phyloP scores from a whole-genome alignment of 2,797 vertebrate species.

The Tenualosa thibaudeaui region DNA sequence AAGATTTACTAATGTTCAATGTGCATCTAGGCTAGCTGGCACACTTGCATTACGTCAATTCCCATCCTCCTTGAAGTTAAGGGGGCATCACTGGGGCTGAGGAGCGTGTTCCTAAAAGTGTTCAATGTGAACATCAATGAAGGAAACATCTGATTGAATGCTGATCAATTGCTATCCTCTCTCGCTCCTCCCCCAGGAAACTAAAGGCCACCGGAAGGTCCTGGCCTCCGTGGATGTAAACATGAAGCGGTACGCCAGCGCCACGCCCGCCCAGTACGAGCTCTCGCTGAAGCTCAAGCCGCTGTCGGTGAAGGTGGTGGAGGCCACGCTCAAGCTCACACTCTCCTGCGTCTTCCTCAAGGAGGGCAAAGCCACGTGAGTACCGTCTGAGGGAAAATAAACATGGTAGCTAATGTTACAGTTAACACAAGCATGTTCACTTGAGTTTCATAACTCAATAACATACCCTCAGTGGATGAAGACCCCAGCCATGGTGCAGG shows the following conservation, averaged over 20 bases:
- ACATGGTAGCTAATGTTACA: neutral
- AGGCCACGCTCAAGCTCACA: conserved; percentile 81
- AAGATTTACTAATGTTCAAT: no score
- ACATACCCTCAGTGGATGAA: neutral
- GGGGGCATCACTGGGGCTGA: no score
- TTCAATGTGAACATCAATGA: neutral
- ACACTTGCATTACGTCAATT: neutral
- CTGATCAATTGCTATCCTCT: neutral
- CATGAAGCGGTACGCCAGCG: conserved; percentile 81
- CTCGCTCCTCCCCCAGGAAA: conserved; percentile 73
- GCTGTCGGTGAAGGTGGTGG: conserved; percentile 86
- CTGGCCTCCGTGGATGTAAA: conserved; percentile 83
- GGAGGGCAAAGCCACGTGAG: conserved; percentile 93
- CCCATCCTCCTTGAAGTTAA: neutral
- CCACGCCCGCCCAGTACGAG: conserved; percentile 72
- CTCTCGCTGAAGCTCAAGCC: conserved; percentile 80
- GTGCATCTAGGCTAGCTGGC: no score
- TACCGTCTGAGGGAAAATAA: conserved; percentile 39
- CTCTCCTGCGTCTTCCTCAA: conserved; percentile 84
- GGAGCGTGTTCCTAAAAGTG: neutral
- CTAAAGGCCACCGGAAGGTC: conserved; percentile 83
- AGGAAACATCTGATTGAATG: neutral
- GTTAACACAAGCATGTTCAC: neutral
- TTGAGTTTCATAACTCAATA: neutral
- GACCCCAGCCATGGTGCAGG: neutral